These are phyloP conservation scores for Drosophila pruinosa DNA, from an alignment of 1,140 invertebrate genomes.

Conservation along the genomic window DNA sequence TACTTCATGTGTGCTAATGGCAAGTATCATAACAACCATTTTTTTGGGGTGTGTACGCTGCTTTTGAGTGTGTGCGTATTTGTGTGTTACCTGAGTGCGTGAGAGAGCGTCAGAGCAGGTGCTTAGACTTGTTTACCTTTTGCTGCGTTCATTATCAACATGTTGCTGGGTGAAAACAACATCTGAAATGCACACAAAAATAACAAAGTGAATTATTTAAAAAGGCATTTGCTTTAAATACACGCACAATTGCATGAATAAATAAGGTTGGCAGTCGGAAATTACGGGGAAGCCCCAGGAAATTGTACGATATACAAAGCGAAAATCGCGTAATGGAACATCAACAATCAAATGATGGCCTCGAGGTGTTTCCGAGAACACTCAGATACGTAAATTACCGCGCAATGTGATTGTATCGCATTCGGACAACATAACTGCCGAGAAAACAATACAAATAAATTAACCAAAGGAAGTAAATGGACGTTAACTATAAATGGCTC, in stretches of 20 bases:
- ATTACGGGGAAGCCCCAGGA: constrained; percentile 1
- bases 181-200: constrained; percentile 30
- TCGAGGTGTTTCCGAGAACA: constrained; percentile 2
- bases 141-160: constrained; percentile 41
- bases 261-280: constrained; percentile 33
- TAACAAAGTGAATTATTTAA: constrained; percentile 45
- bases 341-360: constrained; percentile 43
- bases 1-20: not conserved
- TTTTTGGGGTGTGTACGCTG: not conserved
- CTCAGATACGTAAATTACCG: not conserved
- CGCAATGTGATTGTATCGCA: not conserved
- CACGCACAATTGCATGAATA: constrained; percentile 51
- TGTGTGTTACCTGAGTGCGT: not conserved
- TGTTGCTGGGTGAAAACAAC: constrained; percentile 19
- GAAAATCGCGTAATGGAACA: constrained; percentile 48
- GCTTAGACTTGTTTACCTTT: constrained; percentile 28
- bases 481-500: not conserved
- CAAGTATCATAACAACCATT: not conserved
- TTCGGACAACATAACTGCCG: not conserved
- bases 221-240: constrained; percentile 45
- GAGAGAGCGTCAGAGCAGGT: not conserved
- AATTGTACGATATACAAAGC: constrained; percentile 18
- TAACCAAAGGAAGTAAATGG: not conserved
- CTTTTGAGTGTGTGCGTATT: not conserved
- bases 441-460: not conserved